Evolutionary conservation across 2,888 invertebrate species (phyloP), one percentile per base, ranked within the genome.

Genomic region (Phyto melanocephala): DNA sequence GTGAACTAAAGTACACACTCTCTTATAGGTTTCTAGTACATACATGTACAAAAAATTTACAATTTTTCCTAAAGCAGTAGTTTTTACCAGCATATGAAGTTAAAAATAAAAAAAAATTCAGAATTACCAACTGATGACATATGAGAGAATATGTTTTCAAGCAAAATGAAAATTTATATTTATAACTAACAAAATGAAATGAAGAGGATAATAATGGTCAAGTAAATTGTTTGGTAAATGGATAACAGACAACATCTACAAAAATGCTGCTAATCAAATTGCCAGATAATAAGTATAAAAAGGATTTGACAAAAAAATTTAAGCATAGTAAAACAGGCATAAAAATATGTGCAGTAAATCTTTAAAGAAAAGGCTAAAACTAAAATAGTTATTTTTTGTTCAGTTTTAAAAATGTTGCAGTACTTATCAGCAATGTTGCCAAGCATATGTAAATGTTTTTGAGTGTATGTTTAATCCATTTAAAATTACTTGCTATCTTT

Each of bases 41-140:
- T 63, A 72, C 72, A 37, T 7, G 65, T 80, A 70, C 56, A 72
- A 35, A 74, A 67, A 75, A 60, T 58, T 77, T 76, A 82, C 82
- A 85, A 82, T 35, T 52, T 65, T 72, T 56, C 62, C 62, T 20
- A 13, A 28, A 71, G 40, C 35, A 35, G 15, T 11, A 68, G 13
- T 17, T 37, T 0, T 33, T 2, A 65, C 11, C 28, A 37, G n/a
- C 13, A 67, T 17, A 56, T 40, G 47, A 22, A 75, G 56, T 54
- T n/a, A n/a, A n/a, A n/a, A n/a, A n/a, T 7, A n/a, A 63, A 74
- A 58, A 65, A 76, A 3, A 50, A 3, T 8, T 42, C 35, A 76
- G 83, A 80, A 84, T 84, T 81, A 84, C 85, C 80, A 84, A 86
- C 85, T 85, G 85, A 84, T 86, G 86, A 84, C 83, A 84, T 85